Percentiles rank a stretch among this genome's conserved stretches.
These are phyloP conservation scores for Aquatica leii DNA, from an alignment of 2,888 invertebrate genomes.

Conservation along the genomic window DNA sequence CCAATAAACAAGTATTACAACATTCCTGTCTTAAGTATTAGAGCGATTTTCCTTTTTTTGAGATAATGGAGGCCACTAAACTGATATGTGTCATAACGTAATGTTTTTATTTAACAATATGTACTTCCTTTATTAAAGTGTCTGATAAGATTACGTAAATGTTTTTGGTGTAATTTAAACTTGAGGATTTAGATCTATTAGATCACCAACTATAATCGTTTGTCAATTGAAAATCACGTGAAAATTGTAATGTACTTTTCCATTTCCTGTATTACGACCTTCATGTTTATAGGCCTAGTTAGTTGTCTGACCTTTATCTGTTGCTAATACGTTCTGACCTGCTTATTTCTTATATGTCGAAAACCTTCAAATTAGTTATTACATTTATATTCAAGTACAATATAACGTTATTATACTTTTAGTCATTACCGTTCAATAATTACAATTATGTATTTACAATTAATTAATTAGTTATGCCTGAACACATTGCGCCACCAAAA, in stretches of 20 bases:
- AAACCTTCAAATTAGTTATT: slow-evolving; percentile 33
- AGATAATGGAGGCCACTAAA: slow-evolving; percentile 20
- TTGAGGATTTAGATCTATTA: neutral
- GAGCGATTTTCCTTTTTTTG: slow-evolving; percentile 1
- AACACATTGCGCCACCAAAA: too few relatives aligned
- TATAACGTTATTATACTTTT: slow-evolving; percentile 9
- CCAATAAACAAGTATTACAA: slow-evolving; percentile 3
- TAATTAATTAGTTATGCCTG: neutral
- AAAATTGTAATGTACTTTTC: slow-evolving; percentile 15
- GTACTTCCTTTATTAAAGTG: slow-evolving; percentile 27
- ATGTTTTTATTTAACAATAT: slow-evolving; percentile 18
- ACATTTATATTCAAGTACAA: slow-evolving; percentile 18
- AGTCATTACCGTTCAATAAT: slow-evolving; percentile 10
- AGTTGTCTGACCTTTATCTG: slow-evolving; percentile 29
- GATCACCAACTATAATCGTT: slow-evolving; percentile 5
- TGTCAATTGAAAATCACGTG: slow-evolving; percentile 8
- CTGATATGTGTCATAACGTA: slow-evolving; percentile 11
- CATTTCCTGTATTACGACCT: slow-evolving; percentile 34
- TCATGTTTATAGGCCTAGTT: slow-evolving; percentile 32
- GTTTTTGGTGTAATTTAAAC: neutral
- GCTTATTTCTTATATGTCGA: slow-evolving; percentile 34
- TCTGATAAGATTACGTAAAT: slow-evolving; percentile 24
- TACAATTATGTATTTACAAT: slow-evolving; percentile 8
- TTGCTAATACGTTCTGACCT: slow-evolving; percentile 34
- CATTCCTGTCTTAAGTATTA: neutral